Evolutionary conservation across 2,888 invertebrate genomes (phyloP).

Genomic region (Mythimna impura): DNA sequence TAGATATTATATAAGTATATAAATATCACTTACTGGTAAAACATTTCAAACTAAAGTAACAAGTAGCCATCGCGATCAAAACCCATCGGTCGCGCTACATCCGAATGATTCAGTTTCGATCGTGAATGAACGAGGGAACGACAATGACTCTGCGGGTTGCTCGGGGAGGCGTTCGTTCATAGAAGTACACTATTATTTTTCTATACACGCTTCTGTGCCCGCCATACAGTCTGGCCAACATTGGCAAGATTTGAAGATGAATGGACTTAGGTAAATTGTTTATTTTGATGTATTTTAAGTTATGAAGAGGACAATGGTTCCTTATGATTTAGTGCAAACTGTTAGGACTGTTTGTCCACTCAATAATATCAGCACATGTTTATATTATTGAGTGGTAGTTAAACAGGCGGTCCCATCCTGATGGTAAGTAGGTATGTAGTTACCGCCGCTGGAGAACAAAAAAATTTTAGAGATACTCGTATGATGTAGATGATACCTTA

Average conservation of each 20-base stretch:
- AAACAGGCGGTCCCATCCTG: too few relatives aligned
- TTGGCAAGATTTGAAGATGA: slow-evolving; percentile 17
- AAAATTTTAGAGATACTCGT: too few relatives aligned
- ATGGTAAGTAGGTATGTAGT: too few relatives aligned
- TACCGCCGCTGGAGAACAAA: too few relatives aligned
- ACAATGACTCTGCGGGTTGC: slow-evolving; percentile 69
- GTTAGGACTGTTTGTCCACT: background rate
- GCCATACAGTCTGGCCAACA: slow-evolving; percentile 53
- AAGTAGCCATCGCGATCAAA: slow-evolving; percentile 43
- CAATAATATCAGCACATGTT: too few relatives aligned
- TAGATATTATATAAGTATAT: too few relatives aligned
- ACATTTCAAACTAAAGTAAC: slow-evolving; percentile 22
- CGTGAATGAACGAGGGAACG: slow-evolving; percentile 65
- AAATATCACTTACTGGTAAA: background rate
- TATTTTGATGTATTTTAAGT: background rate
- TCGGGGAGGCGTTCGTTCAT: slow-evolving; percentile 54
- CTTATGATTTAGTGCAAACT: background rate
- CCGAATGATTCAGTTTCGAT: slow-evolving; percentile 49
- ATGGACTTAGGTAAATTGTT: slow-evolving; percentile 15
- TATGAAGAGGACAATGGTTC: background rate
- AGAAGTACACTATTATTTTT: slow-evolving; percentile 60
- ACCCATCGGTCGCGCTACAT: slow-evolving; percentile 40
- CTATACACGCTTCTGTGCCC: slow-evolving; percentile 45
- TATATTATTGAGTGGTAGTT: too few relatives aligned
- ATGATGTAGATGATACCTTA: too few relatives aligned